These are phyloP conservation scores for Meghimatium bilineatum DNA, from an alignment of 2,888 invertebrate genomes.

Conservation along the genomic window DNA sequence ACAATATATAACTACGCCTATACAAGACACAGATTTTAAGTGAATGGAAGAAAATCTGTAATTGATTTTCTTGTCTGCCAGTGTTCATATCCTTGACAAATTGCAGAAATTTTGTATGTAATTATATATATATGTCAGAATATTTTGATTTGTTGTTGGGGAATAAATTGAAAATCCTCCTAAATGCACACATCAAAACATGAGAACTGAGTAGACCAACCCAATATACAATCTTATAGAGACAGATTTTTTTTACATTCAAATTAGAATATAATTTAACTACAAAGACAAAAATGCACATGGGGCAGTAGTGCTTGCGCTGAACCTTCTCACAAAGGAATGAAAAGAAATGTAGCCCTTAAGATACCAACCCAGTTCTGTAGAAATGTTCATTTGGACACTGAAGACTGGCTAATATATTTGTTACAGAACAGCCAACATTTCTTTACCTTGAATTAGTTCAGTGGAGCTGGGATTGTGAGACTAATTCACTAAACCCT, in stretches of 20 bases:
- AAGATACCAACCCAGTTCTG: background rate
- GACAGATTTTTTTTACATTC: background rate
- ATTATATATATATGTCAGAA: too few species aligned
- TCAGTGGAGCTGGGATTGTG: too few species aligned
- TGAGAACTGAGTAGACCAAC: background rate
- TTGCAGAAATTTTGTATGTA: too few species aligned
- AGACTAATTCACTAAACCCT: too few species aligned
- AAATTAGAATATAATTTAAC: background rate
- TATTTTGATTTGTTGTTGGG: background rate
- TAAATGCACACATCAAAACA: background rate
- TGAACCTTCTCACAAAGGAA: background rate
- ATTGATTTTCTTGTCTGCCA: too few species aligned
- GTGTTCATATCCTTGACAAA: too few species aligned
- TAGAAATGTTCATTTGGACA: background rate
- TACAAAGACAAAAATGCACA: background rate
- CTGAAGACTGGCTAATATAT: too few species aligned
- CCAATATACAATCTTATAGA: background rate
- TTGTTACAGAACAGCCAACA: too few species aligned
- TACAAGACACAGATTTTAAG: too few species aligned
- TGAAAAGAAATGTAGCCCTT: background rate
- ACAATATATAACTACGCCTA: too few species aligned
- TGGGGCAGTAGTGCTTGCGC: background rate
- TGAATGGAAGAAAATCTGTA: too few species aligned
- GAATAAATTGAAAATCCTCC: background rate
- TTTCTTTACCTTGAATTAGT: too few species aligned